These are phyloP conservation scores for Sarcophaga carnaria DNA, from an alignment of 2,888 invertebrate genomes.

Conservation along the genomic window DNA sequence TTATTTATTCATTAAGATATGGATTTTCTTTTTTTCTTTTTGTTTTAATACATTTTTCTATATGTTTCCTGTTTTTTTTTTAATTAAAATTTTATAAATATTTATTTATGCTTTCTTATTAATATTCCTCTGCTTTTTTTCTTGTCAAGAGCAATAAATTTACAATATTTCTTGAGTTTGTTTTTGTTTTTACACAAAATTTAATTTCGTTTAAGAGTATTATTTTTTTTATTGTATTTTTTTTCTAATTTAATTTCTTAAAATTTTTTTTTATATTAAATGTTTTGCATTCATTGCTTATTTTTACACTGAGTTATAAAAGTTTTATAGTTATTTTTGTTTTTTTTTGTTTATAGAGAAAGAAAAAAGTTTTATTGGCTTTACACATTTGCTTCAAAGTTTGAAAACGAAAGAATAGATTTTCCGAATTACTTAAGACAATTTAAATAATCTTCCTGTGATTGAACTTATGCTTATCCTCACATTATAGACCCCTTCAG, in stretches of 20 bases:
- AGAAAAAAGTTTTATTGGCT: too few species aligned
- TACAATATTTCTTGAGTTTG: neutral
- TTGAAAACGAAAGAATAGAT: too few species aligned
- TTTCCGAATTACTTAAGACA: too few species aligned
- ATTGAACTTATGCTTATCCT: too few species aligned
- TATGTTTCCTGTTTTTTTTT: constrained; percentile 7
- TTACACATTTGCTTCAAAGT: too few species aligned
- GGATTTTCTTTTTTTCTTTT: constrained; percentile 39
- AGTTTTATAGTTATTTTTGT: neutral
- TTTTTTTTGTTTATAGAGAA: neutral
- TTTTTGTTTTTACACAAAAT: neutral
- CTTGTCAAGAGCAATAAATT: neutral
- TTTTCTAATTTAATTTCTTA: neutral
- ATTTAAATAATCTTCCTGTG: too few species aligned
- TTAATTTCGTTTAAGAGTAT: neutral
- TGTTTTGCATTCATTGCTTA: constrained; percentile 4
- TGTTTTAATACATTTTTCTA: constrained; percentile 26
- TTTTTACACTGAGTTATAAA: constrained; percentile 26
- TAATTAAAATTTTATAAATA: neutral
- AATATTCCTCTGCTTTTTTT: neutral
- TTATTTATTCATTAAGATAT: constrained; percentile 38
- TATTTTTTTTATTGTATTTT: neutral
- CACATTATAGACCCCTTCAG: too few species aligned
- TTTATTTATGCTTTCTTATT: neutral
- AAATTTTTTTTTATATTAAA: too few species aligned